A percentile compares a stretch with the other conserved stretches of the same genome.
Evolutionary conservation across 2,888 invertebrate species (phyloP).

Genomic region (Seira sanloemensis): DNA sequence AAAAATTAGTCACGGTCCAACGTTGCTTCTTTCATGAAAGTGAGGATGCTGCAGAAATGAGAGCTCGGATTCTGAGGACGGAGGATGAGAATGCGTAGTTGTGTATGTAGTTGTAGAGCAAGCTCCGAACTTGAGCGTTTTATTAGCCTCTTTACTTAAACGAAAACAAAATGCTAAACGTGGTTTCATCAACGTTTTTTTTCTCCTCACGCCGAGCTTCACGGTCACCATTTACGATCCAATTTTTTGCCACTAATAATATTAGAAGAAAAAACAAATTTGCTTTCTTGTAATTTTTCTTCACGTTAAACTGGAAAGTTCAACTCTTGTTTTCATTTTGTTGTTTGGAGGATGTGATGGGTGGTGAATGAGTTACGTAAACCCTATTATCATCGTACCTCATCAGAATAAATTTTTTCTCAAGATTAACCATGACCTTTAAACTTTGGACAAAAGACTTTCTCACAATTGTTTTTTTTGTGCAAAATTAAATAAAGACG

Average conservation of each 20-base stretch:
- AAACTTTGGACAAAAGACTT: slow-evolving; percentile 57
- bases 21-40: too few species aligned
- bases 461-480: slow-evolving; percentile 38
- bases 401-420: slow-evolving; percentile 34
- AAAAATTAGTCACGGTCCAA: slow-evolving; percentile 45
- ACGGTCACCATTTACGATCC: too few species aligned
- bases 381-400: background rate
- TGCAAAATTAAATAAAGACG: background rate
- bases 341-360: background rate
- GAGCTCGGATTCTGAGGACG: too few species aligned
- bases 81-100: background rate
- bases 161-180: background rate
- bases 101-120: background rate
- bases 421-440: slow-evolving; percentile 61
- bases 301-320: too few species aligned
- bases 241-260: too few species aligned
- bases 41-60: too few species aligned
- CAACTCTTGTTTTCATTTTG: background rate
- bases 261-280: too few species aligned
- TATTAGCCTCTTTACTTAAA: background rate
- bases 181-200: too few species aligned
- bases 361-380: background rate
- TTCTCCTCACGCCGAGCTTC: too few species aligned
- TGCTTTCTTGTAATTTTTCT: too few species aligned
- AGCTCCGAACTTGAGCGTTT: background rate